Base-by-base conservation (phyloP, 1,140 invertebrate species). In the silkworm (Bombyx mori) region DNA sequence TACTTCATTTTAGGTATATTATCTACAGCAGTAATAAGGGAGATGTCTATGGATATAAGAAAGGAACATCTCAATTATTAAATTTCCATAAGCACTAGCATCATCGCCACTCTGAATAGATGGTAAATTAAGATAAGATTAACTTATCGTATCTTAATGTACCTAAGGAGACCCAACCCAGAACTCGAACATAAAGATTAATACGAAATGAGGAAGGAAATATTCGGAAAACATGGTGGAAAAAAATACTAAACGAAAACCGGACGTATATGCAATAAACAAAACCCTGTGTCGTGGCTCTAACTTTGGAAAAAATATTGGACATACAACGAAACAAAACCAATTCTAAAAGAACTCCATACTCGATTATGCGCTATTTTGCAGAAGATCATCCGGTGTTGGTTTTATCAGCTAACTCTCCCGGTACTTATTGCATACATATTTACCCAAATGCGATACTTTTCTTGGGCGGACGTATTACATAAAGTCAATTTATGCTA, bases 401-500 rank as follows among this genome's bases (percentile, higher is more conserved):
- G 26, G 26, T 35, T 35, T 35, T 35, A 35, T 35, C 26, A 35
- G 26, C 26, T 35, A 35, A 35, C 26, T 35, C 26, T 35, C 26
- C 26, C 26, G 26, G 26, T 35, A 35, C 26, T 35, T 35, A 35
- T 35, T 35, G 26, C 26, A 48, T 62, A 69, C 63, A 69, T 69
- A 69, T 69, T 69, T 69, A 66, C 63, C 61, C 59, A 61, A 63
- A 66, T 69, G 63, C 63, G 61, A 66, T 69, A 65, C 63, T 59
- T 56, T 59, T 53, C 56, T 61, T 53, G 58, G 63, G 52, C 59
- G 44, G 55, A 12, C 54, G 59, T 69, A 69, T 69, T 69, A 65
- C 61, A 58, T 61, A 61, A 69, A 65, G 66, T 69, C 63, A 65
- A 65, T 69, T 69, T 69, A 69, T 65, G 66, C 63, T 63, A 63